Base-by-base conservation (phyloP, 2,888 invertebrate species). In the Polymixis lichenea region DNA sequence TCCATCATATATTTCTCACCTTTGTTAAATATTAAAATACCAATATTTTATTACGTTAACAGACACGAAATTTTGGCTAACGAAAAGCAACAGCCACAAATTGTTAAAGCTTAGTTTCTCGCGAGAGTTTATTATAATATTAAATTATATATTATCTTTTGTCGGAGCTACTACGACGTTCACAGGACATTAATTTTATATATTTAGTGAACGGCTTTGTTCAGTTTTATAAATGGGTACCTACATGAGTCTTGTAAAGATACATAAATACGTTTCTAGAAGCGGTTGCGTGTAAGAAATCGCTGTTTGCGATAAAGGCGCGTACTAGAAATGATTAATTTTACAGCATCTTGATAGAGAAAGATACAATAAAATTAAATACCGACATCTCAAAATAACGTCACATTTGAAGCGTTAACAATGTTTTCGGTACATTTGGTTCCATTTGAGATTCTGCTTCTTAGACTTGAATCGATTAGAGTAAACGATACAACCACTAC, bases 391-490 rank as follows among this genome's bases (percentile, higher is more conserved):
- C 2, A 15, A 61, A 72, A 28, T 17, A 28, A 22, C 5, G 58
- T 19, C 19, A 15, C 11, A 19, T 32, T 19, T 32, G n/a, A 28
- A 53, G 19, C 32, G 22, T 22, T 13, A 65, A 25, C 11, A 58
- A 19, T 38, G n/a, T 38, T 43, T 74, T 43, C 15, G n/a, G 19
- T 55, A 5, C 9, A 62, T 56, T 38, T 13, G 32, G 4, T 32
- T 67, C 51, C 6, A 38, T 28, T 38, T 75, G 9, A 22, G 32
- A 28, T 49, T 17, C 38, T n/a, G 8, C 56, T 43, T 65, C 8
- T 69, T 69, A 65, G 38, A 60, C 77, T 51, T 15, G 28, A 56
- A 71, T 83, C 67, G 71, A 78, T 68, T 67, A 68, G 15, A 70
- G 66, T 67, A 60, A 80, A 78, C 67, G 67, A 55, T 64, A 83